These are phyloP conservation scores for Odontesthes bonariensis DNA, from an alignment of 2,113 vertebrate genomes.

Conservation along the genomic window DNA sequence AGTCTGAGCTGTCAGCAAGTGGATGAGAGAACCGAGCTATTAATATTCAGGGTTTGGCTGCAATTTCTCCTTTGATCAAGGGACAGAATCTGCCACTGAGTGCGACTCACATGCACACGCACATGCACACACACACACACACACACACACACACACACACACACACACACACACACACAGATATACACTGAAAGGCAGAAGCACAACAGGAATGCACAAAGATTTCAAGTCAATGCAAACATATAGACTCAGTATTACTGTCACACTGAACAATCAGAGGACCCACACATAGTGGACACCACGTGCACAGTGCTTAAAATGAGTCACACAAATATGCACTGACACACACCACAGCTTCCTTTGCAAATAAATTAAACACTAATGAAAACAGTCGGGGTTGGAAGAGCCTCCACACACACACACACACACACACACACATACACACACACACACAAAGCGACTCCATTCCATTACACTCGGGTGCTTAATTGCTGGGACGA, in stretches of 20 bases:
- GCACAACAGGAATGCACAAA: too few relatives aligned
- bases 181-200: not conserved
- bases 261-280: too few relatives aligned
- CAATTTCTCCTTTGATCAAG: constrained; percentile 47
- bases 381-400: constrained; percentile 31
- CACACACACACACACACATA: constrained; percentile 15
- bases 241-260: too few relatives aligned
- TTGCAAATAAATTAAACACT: constrained; percentile 32
- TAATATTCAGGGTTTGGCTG: constrained; percentile 48
- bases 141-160: too few relatives aligned
- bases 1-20: constrained; percentile 15
- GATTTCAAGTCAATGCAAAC: too few relatives aligned
- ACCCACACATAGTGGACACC: too few relatives aligned
- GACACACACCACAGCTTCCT: not conserved
- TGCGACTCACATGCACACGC: constrained; percentile 26
- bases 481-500: constrained; percentile 52
- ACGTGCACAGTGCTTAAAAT: too few relatives aligned
- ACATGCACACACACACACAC: too few relatives aligned
- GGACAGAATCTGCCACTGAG: constrained; percentile 41
- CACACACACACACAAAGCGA: constrained; percentile 22
- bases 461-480: constrained; percentile 57
- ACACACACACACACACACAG: too few relatives aligned
- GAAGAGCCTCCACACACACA: not conserved
- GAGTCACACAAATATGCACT: not conserved
- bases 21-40: constrained; percentile 39